Evolutionary conservation across 2,797 vertebrate genomes (phyloP).

Genomic region (Falco columbarius): DNA sequence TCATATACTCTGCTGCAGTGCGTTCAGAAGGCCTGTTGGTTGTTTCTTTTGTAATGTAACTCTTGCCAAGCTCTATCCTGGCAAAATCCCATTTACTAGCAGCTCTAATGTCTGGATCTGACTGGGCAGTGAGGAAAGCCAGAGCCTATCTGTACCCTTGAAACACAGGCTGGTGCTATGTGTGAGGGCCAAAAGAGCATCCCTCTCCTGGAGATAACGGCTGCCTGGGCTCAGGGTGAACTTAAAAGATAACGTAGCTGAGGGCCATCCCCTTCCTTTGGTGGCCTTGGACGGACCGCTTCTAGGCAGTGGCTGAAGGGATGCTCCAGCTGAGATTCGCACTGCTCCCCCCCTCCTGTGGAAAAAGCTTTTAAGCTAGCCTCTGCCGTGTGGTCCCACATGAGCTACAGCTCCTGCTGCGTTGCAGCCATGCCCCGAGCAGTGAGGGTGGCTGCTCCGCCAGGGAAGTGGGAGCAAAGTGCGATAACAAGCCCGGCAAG

Average conservation of each 20-base stretch:
- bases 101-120: background rate
- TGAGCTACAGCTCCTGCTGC: background rate
- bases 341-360: rapidly evolving
- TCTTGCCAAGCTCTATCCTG: background rate
- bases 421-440: background rate
- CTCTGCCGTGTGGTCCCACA: background rate
- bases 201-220: background rate
- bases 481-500: background rate
- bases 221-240: background rate
- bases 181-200: background rate
- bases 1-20: background rate
- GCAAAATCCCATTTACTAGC: background rate
- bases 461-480: background rate
- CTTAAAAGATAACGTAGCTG: background rate
- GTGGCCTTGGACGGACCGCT: background rate
- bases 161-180: background rate
- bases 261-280: background rate
- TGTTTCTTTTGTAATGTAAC: background rate
- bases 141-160: background rate
- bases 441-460: rapidly evolving
- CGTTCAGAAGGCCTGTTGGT: background rate
- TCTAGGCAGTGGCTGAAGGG: background rate
- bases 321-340: background rate
- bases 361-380: background rate
- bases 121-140: background rate